phyloP scores from a whole-genome alignment of 2,888 invertebrate species.

The Matsumyia berberina region DNA sequence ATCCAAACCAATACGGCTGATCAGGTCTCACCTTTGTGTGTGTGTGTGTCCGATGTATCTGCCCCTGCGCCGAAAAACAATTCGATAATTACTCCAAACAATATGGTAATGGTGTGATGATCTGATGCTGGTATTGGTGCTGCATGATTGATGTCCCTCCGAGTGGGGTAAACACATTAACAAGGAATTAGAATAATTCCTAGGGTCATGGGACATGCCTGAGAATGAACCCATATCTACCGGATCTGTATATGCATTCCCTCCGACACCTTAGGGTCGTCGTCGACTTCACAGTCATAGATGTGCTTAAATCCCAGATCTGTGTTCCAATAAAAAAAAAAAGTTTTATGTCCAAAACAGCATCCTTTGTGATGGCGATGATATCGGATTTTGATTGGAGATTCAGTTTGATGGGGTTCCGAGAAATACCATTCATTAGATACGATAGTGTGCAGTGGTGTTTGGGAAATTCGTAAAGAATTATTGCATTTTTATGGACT shows the following conservation, averaged over 20 bases:
- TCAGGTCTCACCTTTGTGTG: constrained; percentile 30
- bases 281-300: not conserved
- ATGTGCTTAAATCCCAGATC: constrained; percentile 13
- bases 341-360: constrained; percentile 43
- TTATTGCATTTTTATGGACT: constrained; percentile 37
- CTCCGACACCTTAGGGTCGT: constrained; percentile 44
- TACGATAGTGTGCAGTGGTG: not conserved
- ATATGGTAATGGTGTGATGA: constrained; percentile 31
- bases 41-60: constrained; percentile 40
- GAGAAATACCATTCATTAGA: constrained; percentile 13
- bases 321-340: constrained; percentile 30
- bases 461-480: constrained; percentile 23
- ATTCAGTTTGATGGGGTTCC: constrained; percentile 34
- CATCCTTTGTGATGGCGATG: constrained; percentile 36
- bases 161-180: constrained; percentile 51
- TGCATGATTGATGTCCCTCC: constrained; percentile 56
- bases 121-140: constrained; percentile 25
- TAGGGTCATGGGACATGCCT: constrained; percentile 45
- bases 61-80: constrained; percentile 42
- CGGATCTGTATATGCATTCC: constrained; percentile 35
- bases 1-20: constrained; percentile 22
- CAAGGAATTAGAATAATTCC: constrained; percentile 43
- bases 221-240: constrained; percentile 34
- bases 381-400: constrained; percentile 30
- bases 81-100: constrained; percentile 57